Percentiles rank a stretch among this genome's conserved stretches.
Evolutionary conservation across 2,888 invertebrate genomes (phyloP).

Genomic region (Drosophila nigritarsus): DNA sequence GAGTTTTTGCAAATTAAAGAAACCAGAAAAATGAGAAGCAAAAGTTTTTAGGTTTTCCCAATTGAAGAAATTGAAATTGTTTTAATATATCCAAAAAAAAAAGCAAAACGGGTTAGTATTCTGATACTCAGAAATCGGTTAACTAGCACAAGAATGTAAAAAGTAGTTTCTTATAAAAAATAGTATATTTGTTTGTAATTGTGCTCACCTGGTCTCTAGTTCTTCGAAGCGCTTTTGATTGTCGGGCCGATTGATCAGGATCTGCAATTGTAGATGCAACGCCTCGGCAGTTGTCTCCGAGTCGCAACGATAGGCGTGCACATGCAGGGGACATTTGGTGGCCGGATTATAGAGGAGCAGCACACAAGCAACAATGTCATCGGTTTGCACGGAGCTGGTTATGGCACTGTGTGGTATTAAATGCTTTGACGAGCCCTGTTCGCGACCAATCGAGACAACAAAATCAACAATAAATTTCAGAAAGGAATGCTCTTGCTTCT

Average conservation of each 20-base stretch:
- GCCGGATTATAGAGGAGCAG: constrained; percentile 96
- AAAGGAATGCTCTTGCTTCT: not conserved
- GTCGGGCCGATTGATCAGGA: constrained; percentile 92
- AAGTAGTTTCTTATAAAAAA: not conserved
- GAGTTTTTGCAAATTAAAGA: too few relatives aligned
- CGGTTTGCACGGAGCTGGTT: constrained; percentile 95
- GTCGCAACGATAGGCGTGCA: constrained; percentile 97
- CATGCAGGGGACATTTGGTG: constrained; percentile 97
- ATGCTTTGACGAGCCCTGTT: constrained; percentile 91
- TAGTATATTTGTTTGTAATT: not conserved
- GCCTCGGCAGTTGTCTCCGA: constrained; percentile 96
- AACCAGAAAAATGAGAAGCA: too few relatives aligned
- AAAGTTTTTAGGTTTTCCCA: too few relatives aligned
- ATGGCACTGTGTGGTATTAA: constrained; percentile 97
- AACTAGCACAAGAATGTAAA: too few relatives aligned
- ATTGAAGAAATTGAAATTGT: too few relatives aligned
- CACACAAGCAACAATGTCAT: constrained; percentile 97
- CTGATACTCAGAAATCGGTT: not conserved
- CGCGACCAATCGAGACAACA: not conserved
- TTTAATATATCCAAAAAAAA: too few relatives aligned
- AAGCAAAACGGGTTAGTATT: too few relatives aligned
- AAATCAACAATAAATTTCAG: constrained; percentile 1
- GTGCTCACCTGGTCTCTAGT: constrained; percentile 88
- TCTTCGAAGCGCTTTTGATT: constrained; percentile 94
- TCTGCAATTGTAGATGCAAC: constrained; percentile 93